These are phyloP conservation scores for Rhagologus leucostigma DNA, from an alignment of 2,113 vertebrate genomes.

Conservation along the genomic window DNA sequence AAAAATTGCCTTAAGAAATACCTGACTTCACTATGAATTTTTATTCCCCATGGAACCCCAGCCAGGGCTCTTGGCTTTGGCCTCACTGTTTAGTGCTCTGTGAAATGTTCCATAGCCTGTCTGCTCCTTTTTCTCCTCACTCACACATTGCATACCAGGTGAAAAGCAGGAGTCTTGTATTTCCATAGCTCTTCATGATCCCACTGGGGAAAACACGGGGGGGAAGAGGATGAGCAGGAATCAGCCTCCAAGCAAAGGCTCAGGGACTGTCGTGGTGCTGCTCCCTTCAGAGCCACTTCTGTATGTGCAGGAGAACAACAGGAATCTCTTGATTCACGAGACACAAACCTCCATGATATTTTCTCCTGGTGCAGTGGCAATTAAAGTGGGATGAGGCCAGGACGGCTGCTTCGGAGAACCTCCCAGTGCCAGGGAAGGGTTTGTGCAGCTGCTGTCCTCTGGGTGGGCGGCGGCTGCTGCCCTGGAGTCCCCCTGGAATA, in stretches of 20 bases:
- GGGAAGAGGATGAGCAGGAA: background rate
- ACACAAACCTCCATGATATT: fast-evolving
- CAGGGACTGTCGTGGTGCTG: fast-evolving
- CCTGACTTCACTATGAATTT: background rate
- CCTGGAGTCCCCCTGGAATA: background rate
- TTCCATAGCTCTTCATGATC: background rate
- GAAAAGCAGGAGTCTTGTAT: fast-evolving
- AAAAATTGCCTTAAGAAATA: background rate
- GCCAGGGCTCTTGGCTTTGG: background rate
- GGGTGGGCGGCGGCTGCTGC: background rate
- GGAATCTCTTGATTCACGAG: fast-evolving
- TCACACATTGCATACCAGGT: fast-evolving
- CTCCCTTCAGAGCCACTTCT: fast-evolving
- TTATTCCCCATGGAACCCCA: background rate
- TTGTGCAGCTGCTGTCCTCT: no score
- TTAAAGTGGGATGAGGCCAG: background rate
- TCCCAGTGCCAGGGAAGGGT: background rate
- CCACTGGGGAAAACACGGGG: fast-evolving
- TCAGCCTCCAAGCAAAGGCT: background rate
- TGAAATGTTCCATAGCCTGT: background rate
- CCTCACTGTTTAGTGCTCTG: background rate
- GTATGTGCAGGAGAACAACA: fast-evolving
- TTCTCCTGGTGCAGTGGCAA: background rate
- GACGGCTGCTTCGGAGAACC: background rate
- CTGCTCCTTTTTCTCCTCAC: background rate